Evolutionary conservation across 2,797 vertebrate species (phyloP).

Genomic region (Eulemur albifrons): DNA sequence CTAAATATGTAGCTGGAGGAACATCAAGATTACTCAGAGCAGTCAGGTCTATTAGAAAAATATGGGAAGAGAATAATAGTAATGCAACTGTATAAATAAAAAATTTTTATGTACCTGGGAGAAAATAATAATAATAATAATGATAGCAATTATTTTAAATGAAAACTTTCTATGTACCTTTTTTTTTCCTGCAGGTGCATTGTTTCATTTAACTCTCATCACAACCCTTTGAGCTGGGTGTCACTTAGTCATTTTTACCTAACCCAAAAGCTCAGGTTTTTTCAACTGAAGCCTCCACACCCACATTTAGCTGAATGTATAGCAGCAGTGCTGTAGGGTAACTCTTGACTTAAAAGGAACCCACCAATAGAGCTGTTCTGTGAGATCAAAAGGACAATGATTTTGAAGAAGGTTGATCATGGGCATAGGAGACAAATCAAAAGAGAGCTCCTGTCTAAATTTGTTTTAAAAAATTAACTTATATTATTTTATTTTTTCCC

Average conservation of each 20-base stretch:
- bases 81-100: neutral
- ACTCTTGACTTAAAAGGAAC: neutral
- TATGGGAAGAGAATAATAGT: neutral
- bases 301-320: neutral
- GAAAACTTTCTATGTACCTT: neutral
- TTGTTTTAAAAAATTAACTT: neutral
- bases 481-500: neutral
- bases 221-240: neutral
- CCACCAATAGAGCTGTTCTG: neutral
- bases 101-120: neutral
- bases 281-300: neutral
- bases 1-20: neutral
- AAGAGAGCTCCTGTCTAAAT: neutral
- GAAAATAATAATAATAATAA: neutral
- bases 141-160: neutral
- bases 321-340: neutral
- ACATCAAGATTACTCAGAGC: neutral
- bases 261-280: neutral
- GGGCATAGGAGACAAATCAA: neutral
- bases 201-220: neutral
- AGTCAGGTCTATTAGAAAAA: neutral
- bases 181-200: neutral
- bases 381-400: neutral
- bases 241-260: neutral
- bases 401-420: neutral